Percentiles rank a stretch among this genome's conserved stretches.
These are phyloP conservation scores for Coelogynopora nodosa DNA, from an alignment of 2,888 invertebrate species.

Conservation along the genomic window DNA sequence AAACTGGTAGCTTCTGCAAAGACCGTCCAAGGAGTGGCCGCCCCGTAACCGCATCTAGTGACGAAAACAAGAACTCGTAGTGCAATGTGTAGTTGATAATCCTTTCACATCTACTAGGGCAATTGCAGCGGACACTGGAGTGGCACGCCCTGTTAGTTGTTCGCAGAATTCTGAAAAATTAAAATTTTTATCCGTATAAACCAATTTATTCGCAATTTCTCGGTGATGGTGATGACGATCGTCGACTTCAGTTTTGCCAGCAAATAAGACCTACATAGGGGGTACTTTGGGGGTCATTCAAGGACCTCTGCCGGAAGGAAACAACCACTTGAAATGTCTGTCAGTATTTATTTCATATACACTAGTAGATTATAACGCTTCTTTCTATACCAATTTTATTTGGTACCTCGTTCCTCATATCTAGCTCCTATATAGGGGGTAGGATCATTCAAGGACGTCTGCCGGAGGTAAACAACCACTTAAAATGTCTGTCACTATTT, in stretches of 20 bases:
- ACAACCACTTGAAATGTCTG: too few species aligned
- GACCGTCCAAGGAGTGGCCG: slow-evolving; percentile 31
- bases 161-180: slow-evolving; percentile 36
- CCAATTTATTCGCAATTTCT: slow-evolving; percentile 36
- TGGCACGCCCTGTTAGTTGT: slow-evolving; percentile 15
- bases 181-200: slow-evolving; percentile 35
- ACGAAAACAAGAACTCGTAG: slow-evolving; percentile 31
- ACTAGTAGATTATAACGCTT: too few species aligned
- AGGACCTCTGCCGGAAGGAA: too few species aligned
- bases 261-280: neutral
- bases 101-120: slow-evolving; percentile 20
- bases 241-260: slow-evolving; percentile 31
- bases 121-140: slow-evolving; percentile 27
- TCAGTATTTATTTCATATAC: too few species aligned
- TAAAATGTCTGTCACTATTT: too few species aligned
- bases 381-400: too few species aligned
- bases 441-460: too few species aligned
- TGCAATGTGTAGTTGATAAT: slow-evolving; percentile 29
- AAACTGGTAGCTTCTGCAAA: neutral
- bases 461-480: too few species aligned
- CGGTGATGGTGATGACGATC: slow-evolving; percentile 34
- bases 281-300: too few species aligned
- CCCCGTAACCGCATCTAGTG: slow-evolving; percentile 20
- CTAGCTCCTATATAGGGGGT: too few species aligned
- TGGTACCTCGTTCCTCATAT: too few species aligned